phyloP scores from a whole-genome alignment of 2,113 vertebrate genomes.

The Carollia perspicillata region DNA sequence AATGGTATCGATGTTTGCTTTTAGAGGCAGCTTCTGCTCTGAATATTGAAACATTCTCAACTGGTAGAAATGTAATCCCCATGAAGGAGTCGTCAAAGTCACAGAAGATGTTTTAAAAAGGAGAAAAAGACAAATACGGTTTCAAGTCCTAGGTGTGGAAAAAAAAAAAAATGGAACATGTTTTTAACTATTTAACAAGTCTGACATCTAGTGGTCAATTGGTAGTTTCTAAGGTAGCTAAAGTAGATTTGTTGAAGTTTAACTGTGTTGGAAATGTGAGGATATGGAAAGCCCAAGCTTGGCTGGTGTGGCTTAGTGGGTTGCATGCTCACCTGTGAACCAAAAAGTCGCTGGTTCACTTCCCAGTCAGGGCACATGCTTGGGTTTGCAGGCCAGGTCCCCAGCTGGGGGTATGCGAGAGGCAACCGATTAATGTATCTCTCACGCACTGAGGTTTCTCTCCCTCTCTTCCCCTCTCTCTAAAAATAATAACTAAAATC shows the following conservation, averaged over 20 bases:
- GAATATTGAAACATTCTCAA: not conserved
- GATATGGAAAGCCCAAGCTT: accelerated
- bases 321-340: no score
- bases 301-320: no score
- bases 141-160: not conserved
- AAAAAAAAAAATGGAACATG: not conserved
- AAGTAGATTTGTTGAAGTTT: not conserved
- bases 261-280: not conserved
- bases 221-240: not conserved
- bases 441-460: no score
- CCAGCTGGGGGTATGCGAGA: no score
- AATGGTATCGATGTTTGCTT: not conserved
- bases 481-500: no score
- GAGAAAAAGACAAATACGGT: not conserved
- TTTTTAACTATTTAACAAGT: constrained; percentile 44
- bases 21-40: no score
- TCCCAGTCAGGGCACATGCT: no score
- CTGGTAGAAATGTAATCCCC: not conserved
- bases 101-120: not conserved
- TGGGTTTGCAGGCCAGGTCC: no score
- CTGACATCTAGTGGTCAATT: constrained; percentile 64
- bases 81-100: not conserved
- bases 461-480: no score
- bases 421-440: no score
- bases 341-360: no score